These are phyloP conservation scores for Formicarius rufipectus DNA, from an alignment of 2,113 vertebrate species.

Conservation along the genomic window DNA sequence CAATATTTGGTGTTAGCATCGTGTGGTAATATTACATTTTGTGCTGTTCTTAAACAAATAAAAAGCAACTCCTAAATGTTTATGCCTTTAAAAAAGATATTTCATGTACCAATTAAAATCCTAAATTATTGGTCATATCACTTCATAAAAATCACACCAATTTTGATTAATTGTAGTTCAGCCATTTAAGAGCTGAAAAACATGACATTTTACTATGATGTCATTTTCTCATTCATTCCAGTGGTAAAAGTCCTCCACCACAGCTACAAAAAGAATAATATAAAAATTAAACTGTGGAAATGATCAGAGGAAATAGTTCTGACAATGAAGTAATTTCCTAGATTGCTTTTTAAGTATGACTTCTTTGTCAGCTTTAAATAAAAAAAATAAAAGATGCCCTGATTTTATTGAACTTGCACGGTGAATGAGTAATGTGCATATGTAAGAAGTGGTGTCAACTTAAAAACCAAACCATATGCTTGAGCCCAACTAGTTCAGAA, in stretches of 20 bases:
- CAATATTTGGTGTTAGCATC: background rate
- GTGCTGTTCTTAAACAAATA: background rate
- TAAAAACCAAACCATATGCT: conserved; percentile 66
- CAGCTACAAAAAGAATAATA: conserved; percentile 58
- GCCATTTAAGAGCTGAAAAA: conserved; percentile 62
- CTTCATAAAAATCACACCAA: conserved; percentile 70
- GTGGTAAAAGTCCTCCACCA: conserved; percentile 35
- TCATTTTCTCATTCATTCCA: conserved; percentile 64
- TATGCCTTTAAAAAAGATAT: background rate
- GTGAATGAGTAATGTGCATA: conserved; percentile 57
- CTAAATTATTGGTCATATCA: conserved; percentile 58
- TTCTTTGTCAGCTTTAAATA: conserved; percentile 67
- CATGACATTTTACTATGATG: conserved; percentile 60
- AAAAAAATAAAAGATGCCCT: conserved; percentile 54
- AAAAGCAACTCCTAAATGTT: background rate
- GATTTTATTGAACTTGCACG: conserved; percentile 58
- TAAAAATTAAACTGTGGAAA: conserved; percentile 60
- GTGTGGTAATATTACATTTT: background rate
- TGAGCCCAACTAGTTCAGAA: background rate
- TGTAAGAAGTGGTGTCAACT: conserved; percentile 49
- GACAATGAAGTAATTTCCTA: conserved; percentile 73
- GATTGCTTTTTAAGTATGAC: conserved; percentile 58
- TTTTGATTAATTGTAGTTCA: conserved; percentile 64
- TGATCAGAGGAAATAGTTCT: conserved; percentile 67
- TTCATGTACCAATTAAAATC: conserved; percentile 53